These are phyloP conservation scores for Drosophila subquinaria DNA, from an alignment of 2,888 invertebrate species.

Conservation along the genomic window DNA sequence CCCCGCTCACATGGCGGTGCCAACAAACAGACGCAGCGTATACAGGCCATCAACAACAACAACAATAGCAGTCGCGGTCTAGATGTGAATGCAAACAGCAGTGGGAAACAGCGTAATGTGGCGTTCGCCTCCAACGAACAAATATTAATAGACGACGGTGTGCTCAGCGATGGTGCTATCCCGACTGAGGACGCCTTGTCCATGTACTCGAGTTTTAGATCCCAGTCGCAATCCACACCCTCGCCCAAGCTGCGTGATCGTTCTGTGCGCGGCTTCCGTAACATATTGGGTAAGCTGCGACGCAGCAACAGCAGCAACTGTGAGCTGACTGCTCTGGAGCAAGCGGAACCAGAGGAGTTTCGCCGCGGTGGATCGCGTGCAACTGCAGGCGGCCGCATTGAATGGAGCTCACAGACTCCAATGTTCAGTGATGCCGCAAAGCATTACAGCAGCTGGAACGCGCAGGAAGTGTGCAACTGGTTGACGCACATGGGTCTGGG, in stretches of 20 bases:
- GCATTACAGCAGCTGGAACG: conserved; percentile 93
- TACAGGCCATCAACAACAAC: conserved; percentile 62
- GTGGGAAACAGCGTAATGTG: conserved; percentile 80
- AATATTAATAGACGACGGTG: conserved; percentile 78
- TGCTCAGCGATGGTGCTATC: conserved; percentile 46
- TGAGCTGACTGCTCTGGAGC: conserved; percentile 87
- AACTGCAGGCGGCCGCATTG: conserved; percentile 90
- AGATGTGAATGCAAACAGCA: conserved; percentile 75
- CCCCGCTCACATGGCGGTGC: conserved; percentile 89
- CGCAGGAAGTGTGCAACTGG: conserved; percentile 93
- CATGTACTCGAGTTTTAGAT: conserved; percentile 84
- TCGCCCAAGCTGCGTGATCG: conserved; percentile 84
- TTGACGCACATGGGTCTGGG: conserved; percentile 89
- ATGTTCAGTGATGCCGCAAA: conserved; percentile 82
- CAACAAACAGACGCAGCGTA: conserved; percentile 79
- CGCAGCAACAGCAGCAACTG: conserved; percentile 90
- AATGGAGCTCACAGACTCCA: conserved; percentile 86
- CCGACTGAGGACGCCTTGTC: conserved; percentile 83
- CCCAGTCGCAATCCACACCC: conserved; percentile 86
- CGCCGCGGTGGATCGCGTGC: conserved; percentile 90
- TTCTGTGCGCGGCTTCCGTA: conserved; percentile 87
- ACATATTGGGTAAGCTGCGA: conserved; percentile 89
- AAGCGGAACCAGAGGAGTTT: conserved; percentile 87
- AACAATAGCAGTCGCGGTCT: conserved; percentile 58
- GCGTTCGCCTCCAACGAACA: conserved; percentile 83